Evolutionary conservation across 1,140 invertebrate species (phyloP), one percentile per base, ranked within the genome.

Genomic region (Samia ricini): DNA sequence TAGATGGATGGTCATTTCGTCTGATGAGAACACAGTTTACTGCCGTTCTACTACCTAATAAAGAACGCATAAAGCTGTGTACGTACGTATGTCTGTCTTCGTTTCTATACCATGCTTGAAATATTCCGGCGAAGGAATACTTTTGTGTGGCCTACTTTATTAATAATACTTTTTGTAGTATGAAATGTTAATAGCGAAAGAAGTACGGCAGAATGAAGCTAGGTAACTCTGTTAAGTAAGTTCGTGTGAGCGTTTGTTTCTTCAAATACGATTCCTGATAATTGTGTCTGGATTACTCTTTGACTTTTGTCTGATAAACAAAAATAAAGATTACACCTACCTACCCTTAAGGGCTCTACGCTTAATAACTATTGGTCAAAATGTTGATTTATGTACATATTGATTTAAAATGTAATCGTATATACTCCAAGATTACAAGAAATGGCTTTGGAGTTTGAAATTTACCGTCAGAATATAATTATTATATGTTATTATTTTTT

Each of bases 1-100:
- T 61, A 67, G 66, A 67, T 50, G 33, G 66, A 67, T 50, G 33
- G 59, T 57, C 61, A 62, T 77, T 66, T 57, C 15, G 63, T 68
- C 61, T 81, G 78, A 82, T 78, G 81, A 83, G 76, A 75, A 71
- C 64, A 64, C 62, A 72, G 68, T 85, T 85, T 83, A 85, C 69
- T 73, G 61, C 75, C 65, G 64, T 71, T 67, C 76, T 75, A 67
- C 76, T 72, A 63, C 61, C 73, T 77, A 80, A 83, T 83, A 85
- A 85, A 83, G 70, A 54, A 66, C 50, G 64, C 69, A 79, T 83
- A 82, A 82, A 85, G 57, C 61, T 42, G 8, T 62, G 42, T 66
- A 65, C 21, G 19, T 62, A 61, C 33, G 33, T 42, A 15, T 42
- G 33, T 23, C 26, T 50, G 63, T 33, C 29, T 51, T 58, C 21